Base-by-base conservation (phyloP, 2,797 vertebrate species). In the Hyperoplus lanceolatus region DNA sequence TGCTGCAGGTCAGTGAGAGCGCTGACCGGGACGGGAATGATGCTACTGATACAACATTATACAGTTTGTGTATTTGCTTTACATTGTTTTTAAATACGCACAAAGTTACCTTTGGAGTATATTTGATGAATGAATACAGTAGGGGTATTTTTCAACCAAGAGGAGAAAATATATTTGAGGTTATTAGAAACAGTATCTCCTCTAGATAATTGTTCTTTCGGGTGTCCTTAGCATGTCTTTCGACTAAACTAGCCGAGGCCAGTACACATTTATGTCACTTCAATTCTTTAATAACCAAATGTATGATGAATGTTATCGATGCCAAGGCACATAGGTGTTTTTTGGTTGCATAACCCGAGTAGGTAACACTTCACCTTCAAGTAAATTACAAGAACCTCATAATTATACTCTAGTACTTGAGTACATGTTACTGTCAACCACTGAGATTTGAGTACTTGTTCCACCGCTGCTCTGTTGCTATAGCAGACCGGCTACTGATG, bases 1-100 rank as follows among this genome's bases (percentile, higher is more conserved):
- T 97, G 96, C 93, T 99, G 38, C 97, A 99, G 97, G 98, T 99
- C 58, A 92, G 86, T 99, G 60, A 92, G 86, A 41, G 93, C 2
- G 3, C 4, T 0, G 38, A 36, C 10, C n/a, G 50, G 48, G 21
- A 4, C 3, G 0, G 2, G 6, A 46, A 4, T 36, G 36, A 7
- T 36, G 6, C 8, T 41, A 14, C n/a, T 36, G 8, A 6, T 15
- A 43, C 21, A 21, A 4, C 8, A 16, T n/a, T 64, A 3, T 51
- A 51, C 50, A 16, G 3, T 51, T 21, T 4, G 21, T 48, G 41
- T 14, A 46, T 29, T 4, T 46, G 57, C 16, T 49, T 70, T 41
- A 7, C 4, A 50, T 41, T 2, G 0, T 64, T 59, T 56, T 43
- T 8, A 57, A 42, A 29, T 18, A 9, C 18, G 43, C 21, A 4